Base-by-base conservation (phyloP, 2,113 vertebrate genomes). In the Hiodon tergisus region DNA sequence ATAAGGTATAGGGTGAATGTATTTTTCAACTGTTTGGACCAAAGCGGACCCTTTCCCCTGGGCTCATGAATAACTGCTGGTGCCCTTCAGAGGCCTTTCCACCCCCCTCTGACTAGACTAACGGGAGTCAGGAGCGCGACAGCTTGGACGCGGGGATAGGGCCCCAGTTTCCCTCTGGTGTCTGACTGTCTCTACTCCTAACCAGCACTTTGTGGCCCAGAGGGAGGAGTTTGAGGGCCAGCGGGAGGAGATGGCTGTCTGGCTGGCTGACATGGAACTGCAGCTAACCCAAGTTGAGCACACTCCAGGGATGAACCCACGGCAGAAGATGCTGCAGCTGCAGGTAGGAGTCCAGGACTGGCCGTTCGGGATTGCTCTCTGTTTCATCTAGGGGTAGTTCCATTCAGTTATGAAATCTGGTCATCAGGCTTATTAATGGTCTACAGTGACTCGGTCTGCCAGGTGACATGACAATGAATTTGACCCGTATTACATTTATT, bases 211-310 rank as follows among this genome's bases (percentile, higher is more conserved):
- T 6, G 87, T 92, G 6, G 79, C 77, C 3, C 90, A 90, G 81
- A 81, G 90, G 87, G 90, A 93, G 83, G 88, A 46, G 67, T 93
- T 92, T 85, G 90, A 93, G 10, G 80, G 72, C 0, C 86, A 91
- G 81, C 76, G 85, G 79, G 91, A 88, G 82, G 85, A 89, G 79
- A 87, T 92, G 66, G 77, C 66, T 1, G 77, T 93, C 55, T 87
- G 88, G 87, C 81, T 94, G 85, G 79, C 86, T 6, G 88, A 93
- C 11, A 86, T 93, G 83, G 88, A 92, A 51, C 79, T 87, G 14
- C 83, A 86, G 75, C 83, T 93, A 52, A 85, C 79, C 0, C 84
- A 87, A 9, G 85, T 92, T 5, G 89, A 93, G 63, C 89, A 92
- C 31, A 86, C 86, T 78, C 86, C 85, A 0, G 87, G 86, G 48